Evolutionary conservation across 2,797 vertebrate genomes (phyloP).

Genomic region (Mastacembelus armatus): DNA sequence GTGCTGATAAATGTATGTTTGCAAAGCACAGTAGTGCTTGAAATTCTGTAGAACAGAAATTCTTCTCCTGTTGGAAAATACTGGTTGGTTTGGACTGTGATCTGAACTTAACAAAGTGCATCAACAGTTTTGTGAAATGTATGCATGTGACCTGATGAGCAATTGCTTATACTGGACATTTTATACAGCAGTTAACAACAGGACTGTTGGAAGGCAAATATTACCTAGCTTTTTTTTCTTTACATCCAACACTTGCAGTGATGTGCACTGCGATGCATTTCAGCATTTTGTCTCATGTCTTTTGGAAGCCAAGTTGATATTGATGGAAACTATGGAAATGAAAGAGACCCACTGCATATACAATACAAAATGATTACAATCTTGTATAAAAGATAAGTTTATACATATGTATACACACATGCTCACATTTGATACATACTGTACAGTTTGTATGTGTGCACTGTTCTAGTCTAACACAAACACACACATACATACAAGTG

Average conservation of each 20-base stretch:
- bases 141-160: constrained; percentile 63
- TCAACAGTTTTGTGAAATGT: constrained; percentile 55
- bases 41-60: constrained; percentile 43
- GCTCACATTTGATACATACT: constrained; percentile 83
- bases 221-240: constrained; percentile 41
- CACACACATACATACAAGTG: constrained; percentile 58
- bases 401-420: constrained; percentile 84
- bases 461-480: constrained; percentile 79
- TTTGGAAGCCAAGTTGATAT: constrained; percentile 51
- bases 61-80: constrained; percentile 55
- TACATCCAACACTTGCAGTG: constrained; percentile 58
- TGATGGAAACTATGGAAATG: constrained; percentile 60
- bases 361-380: constrained; percentile 86
- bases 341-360: constrained; percentile 79
- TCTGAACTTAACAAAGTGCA: constrained; percentile 74
- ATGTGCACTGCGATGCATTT: constrained; percentile 36
- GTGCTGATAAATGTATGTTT: constrained; percentile 33
- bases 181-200: constrained; percentile 73
- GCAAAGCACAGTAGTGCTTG: constrained; percentile 67
- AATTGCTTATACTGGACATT: constrained; percentile 62
- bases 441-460: constrained; percentile 83
- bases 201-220: constrained; percentile 58
- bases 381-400: constrained; percentile 87
- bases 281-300: constrained; percentile 45
- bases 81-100: constrained; percentile 41